Conservation (phyloP, 2,113 vertebrate species). For the Pterocles burchelli region DNA sequence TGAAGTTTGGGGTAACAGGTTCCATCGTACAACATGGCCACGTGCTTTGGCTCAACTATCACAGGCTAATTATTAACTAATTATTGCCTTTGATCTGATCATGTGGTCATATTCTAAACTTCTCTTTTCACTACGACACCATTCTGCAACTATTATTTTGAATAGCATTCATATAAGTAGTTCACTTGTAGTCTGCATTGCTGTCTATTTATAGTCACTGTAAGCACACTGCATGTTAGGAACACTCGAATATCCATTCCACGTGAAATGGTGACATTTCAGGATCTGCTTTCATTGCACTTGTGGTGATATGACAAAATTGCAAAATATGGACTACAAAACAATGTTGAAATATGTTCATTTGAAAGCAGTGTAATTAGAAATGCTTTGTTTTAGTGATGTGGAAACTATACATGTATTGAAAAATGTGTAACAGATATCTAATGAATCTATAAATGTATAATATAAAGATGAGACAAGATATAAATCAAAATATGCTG, state of each 20-base stretch:
- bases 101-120: background rate
- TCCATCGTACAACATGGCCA: accelerated
- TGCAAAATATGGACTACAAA: background rate
- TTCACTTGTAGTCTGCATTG: background rate
- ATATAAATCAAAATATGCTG: background rate
- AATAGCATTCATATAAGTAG: background rate
- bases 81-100: background rate
- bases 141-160: background rate
- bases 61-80: background rate
- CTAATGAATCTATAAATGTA: background rate
- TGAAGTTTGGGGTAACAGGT: background rate
- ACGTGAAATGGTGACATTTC: background rate
- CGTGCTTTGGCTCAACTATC: background rate
- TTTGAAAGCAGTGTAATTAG: background rate
- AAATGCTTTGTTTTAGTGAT: background rate
- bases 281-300: background rate
- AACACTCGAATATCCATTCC: background rate
- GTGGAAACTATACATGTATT: background rate
- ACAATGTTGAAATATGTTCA: background rate
- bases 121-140: background rate
- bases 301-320: background rate
- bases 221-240: background rate
- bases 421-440: background rate
- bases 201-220: background rate
- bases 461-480: background rate